These are phyloP conservation scores for Trinectes maculatus DNA, from an alignment of 2,113 vertebrate species.

Conservation along the genomic window DNA sequence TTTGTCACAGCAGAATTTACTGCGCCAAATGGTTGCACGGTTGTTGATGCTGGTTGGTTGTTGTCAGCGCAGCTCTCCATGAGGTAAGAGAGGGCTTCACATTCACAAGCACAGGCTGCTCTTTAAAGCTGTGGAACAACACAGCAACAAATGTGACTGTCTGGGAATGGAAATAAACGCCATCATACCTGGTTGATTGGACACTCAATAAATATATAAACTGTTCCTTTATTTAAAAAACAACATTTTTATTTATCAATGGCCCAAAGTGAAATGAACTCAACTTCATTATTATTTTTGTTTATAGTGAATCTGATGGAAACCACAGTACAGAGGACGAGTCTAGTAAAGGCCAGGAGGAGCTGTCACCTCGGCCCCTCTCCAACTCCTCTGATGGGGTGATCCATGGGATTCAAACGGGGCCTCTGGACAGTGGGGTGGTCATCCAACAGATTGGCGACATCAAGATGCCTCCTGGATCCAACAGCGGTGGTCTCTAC, in stretches of 20 bases:
- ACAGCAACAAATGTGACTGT: slow-evolving; percentile 46
- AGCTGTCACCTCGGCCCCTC: slow-evolving; percentile 92
- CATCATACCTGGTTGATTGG: not conserved
- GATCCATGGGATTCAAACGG: slow-evolving; percentile 81
- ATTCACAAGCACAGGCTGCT: slow-evolving; percentile 53
- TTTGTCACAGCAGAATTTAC: slow-evolving; percentile 78
- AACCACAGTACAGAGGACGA: slow-evolving; percentile 99
- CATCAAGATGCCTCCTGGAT: slow-evolving; percentile 91
- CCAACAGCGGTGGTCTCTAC: slow-evolving; percentile 86
- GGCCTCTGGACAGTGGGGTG: slow-evolving; percentile 88
- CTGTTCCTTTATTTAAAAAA: not conserved
- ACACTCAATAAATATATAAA: not conserved
- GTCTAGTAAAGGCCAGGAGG: slow-evolving; percentile 97
- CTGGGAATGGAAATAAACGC: slow-evolving; percentile 13
- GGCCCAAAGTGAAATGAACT: not conserved
- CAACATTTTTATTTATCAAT: no score
- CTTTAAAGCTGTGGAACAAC: slow-evolving; percentile 59
- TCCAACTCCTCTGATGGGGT: slow-evolving; percentile 88
- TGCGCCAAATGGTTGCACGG: slow-evolving; percentile 80
- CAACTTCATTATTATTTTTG: no score
- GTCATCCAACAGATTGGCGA: slow-evolving; percentile 98
- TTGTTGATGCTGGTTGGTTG: slow-evolving; percentile 65
- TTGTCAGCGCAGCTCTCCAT: slow-evolving; percentile 66
- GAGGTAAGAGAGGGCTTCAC: slow-evolving; percentile 56
- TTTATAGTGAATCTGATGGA: slow-evolving; percentile 92